These are phyloP conservation scores for Drosophila equinoxialis DNA, from an alignment of 1,140 invertebrate genomes.

Conservation along the genomic window DNA sequence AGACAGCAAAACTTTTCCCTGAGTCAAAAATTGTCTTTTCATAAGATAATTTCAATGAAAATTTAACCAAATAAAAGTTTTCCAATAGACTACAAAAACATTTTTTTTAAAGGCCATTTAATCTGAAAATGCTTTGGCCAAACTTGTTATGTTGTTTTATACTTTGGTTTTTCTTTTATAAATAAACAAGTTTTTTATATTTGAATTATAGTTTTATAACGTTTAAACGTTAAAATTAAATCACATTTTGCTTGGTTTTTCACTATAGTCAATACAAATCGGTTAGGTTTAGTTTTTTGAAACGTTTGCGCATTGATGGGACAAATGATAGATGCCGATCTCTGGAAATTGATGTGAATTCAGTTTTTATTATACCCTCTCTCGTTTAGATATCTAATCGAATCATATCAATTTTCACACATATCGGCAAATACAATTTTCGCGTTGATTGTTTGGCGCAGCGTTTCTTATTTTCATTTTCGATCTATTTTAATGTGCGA, in stretches of 20 bases:
- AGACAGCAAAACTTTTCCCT: background rate
- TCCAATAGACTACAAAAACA: no score
- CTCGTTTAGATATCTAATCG: background rate
- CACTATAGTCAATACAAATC: background rate
- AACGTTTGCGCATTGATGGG: background rate
- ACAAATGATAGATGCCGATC: background rate
- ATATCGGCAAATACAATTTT: constrained; percentile 10
- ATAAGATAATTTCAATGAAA: background rate
- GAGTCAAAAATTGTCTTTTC: background rate
- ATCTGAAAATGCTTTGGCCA: background rate
- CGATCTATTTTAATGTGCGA: constrained; percentile 10
- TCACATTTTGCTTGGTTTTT: no score
- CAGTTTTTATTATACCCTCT: background rate
- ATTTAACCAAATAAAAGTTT: no score
- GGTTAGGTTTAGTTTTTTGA: background rate
- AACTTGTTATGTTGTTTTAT: background rate
- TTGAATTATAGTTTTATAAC: no score
- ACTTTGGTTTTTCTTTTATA: no score
- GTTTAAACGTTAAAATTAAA: no score
- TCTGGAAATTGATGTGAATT: constrained; percentile 1
- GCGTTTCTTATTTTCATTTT: background rate
- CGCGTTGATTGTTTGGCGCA: background rate
- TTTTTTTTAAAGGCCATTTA: no score
- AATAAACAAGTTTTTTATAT: no score
- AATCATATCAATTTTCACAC: constrained; percentile 1